Conservation (phyloP, 2,888 invertebrate genomes). For the Ophion ellenae region DNA sequence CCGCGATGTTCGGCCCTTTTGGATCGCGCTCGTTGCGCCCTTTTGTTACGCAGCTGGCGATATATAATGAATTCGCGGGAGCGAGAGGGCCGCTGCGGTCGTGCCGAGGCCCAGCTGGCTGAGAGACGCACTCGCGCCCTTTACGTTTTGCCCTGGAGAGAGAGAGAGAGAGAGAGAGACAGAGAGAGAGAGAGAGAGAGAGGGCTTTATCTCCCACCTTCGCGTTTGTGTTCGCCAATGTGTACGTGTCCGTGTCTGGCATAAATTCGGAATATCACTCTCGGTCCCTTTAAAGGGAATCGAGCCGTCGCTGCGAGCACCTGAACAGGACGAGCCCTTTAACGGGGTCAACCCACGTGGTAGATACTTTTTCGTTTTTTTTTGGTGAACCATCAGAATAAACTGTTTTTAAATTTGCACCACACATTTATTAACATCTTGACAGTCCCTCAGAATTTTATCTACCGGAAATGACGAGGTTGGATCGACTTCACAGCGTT, state of each 20-base stretch:
- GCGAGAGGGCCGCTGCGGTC: conserved; percentile 67
- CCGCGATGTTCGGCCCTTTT: not conserved
- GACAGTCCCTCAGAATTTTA: too few relatives aligned
- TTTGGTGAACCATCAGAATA: too few relatives aligned
- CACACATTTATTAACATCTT: too few relatives aligned
- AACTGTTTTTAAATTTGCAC: too few relatives aligned
- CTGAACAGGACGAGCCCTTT: too few relatives aligned
- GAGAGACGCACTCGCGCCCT: conserved; percentile 64
- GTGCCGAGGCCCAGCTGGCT: conserved; percentile 70
- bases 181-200: conserved; percentile 11
- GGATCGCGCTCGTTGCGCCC: conserved; percentile 6
- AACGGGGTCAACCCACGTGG: too few relatives aligned
- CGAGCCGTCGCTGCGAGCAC: too few relatives aligned
- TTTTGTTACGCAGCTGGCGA: not conserved
- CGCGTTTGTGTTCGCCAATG: too few relatives aligned
- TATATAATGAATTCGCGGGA: conserved; percentile 47
- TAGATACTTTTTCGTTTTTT: too few relatives aligned
- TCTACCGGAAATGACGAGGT: too few relatives aligned
- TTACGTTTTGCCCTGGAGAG: conserved; percentile 20
- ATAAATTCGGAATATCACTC: conserved; percentile 72
- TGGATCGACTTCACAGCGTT: too few relatives aligned
- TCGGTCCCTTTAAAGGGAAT: conserved; percentile 70
- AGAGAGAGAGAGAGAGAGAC: not conserved
- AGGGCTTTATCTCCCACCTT: not conserved
- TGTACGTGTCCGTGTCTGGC: conserved; percentile 1